Evolutionary conservation across 2,797 vertebrate genomes (phyloP).

Genomic region (Diceros bicornis): DNA sequence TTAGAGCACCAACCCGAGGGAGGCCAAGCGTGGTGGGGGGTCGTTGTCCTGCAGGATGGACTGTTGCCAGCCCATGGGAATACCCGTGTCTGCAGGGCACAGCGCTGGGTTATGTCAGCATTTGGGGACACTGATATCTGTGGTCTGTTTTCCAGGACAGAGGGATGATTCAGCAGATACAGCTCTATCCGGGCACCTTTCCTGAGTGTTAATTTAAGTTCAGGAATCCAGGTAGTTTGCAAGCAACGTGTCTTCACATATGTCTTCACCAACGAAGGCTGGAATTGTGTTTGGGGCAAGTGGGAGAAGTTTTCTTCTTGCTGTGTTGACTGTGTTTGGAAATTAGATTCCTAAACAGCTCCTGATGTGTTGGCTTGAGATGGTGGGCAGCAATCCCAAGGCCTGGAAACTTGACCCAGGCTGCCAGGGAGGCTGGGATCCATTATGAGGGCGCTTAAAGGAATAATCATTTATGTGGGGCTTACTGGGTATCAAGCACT

Average conservation of each 20-base stretch:
- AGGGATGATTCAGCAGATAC: not conserved
- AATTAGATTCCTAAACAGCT: not conserved
- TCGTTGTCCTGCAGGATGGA: too few relatives aligned
- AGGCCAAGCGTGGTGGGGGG: not conserved
- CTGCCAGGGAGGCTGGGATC: not conserved
- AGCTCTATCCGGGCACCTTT: not conserved
- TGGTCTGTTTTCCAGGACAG: not conserved
- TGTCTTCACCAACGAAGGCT: not conserved
- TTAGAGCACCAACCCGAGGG: not conserved
- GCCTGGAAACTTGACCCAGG: not conserved
- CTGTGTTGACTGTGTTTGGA: slow-evolving; percentile 19
- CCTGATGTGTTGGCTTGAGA: not conserved
- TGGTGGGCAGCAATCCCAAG: not conserved
- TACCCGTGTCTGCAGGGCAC: not conserved
- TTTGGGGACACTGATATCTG: not conserved
- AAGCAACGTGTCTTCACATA: not conserved
- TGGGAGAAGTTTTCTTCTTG: not conserved
- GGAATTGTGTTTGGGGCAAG: not conserved
- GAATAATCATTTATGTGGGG: not conserved
- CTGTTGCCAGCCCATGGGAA: too few relatives aligned
- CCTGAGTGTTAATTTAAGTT: slow-evolving; percentile 43
- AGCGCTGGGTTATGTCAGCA: not conserved
- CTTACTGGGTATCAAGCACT: not conserved
- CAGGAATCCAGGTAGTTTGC: not conserved
- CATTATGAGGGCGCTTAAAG: not conserved